A percentile compares a stretch with the other conserved stretches of the same genome.
Conservation (phyloP, 2,113 vertebrate species). For the Todiramphus saurophagus region DNA sequence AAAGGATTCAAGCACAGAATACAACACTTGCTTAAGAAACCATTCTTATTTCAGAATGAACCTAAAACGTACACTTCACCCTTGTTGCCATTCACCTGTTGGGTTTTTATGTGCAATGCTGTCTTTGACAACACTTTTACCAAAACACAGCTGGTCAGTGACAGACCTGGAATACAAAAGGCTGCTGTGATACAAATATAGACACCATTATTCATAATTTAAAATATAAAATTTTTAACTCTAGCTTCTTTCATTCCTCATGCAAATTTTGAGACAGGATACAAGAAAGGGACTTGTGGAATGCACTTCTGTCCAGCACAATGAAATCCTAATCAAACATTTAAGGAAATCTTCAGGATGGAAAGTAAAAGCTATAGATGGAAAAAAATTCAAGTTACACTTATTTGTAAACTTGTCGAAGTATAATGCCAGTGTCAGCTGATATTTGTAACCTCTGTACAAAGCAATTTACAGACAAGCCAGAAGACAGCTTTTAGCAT, state of each 20-base stretch:
- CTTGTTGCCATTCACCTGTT: neutral
- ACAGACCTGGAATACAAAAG: neutral
- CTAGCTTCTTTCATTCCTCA: neutral
- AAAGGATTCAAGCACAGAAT: neutral
- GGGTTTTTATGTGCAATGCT: neutral
- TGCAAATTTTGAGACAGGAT: neutral
- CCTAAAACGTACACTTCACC: neutral
- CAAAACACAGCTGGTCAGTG: neutral
- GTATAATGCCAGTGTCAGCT: neutral
- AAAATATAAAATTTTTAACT: neutral
- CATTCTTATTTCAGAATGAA: neutral
- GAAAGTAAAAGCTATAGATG: neutral
- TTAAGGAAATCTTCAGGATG: neutral
- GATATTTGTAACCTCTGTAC: neutral
- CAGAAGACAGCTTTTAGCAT: neutral
- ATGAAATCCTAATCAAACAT: neutral
- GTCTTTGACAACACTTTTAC: neutral
- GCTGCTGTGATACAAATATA: neutral
- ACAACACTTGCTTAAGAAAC: neutral
- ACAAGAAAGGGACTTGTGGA: neutral
- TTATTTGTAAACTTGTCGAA: neutral
- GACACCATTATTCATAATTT: neutral
- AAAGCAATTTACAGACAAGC: neutral
- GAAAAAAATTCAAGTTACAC: neutral
- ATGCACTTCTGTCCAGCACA: neutral